Evolutionary conservation across 2,888 invertebrate species (phyloP).

Genomic region (Melolontha melolontha): DNA sequence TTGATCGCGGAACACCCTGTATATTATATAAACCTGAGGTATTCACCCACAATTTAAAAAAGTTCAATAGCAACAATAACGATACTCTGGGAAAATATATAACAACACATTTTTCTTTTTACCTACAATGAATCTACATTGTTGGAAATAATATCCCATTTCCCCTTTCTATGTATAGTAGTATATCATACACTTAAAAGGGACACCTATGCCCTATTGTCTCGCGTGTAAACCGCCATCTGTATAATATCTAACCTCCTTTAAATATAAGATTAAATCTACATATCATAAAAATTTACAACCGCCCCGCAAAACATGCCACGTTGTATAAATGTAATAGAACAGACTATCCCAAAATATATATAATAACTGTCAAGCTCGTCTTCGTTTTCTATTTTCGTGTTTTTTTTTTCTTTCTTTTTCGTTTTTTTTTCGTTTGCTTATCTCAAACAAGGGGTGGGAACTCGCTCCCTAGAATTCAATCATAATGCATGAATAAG

Average conservation of each 20-base stretch:
- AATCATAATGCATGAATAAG: conserved; percentile 20
- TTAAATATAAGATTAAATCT: conserved; percentile 40
- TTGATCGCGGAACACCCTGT: too few relatives aligned
- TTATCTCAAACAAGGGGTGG: conserved; percentile 18
- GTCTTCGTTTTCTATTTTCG: conserved; percentile 7
- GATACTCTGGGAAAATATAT: conserved; percentile 26
- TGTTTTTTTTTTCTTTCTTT: background rate
- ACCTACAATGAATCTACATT: conserved; percentile 36
- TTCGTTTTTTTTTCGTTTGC: conserved; percentile 1
- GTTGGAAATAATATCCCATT: conserved; percentile 38
- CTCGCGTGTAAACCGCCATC: conserved; percentile 37
- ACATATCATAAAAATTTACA: conserved; percentile 40
- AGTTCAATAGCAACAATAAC: conserved; percentile 15
- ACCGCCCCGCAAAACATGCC: conserved; percentile 10
- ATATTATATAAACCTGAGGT: background rate
- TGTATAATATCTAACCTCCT: conserved; percentile 35
- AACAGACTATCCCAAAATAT: conserved; percentile 7
- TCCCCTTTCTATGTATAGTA: conserved; percentile 11
- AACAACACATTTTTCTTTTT: conserved; percentile 27
- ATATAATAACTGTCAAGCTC: conserved; percentile 18
- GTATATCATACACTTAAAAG: conserved; percentile 35
- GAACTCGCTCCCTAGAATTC: conserved; percentile 8
- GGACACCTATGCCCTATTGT: conserved; percentile 23
- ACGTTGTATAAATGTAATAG: conserved; percentile 21
- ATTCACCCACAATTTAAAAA: conserved; percentile 23